Evolutionary conservation across 2,797 vertebrate genomes (phyloP).

Genomic region (Aselliscus stoliczkanus): DNA sequence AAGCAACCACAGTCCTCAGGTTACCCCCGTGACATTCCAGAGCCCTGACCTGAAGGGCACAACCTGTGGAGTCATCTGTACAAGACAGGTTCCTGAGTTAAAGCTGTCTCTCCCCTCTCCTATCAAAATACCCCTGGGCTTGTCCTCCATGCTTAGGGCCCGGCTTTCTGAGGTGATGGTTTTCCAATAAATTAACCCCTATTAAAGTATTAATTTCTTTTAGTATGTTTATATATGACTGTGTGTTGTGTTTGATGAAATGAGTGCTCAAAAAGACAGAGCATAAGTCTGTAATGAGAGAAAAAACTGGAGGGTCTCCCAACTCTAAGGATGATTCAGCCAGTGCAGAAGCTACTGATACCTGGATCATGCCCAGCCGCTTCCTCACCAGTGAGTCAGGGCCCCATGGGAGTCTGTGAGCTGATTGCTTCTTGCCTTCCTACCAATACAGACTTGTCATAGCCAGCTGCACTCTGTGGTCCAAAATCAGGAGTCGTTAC

Average conservation of each 20-base stretch:
- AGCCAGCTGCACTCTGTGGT: not conserved
- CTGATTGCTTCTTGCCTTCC: not conserved
- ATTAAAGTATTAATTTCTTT: not conserved
- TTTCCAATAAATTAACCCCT: not conserved
- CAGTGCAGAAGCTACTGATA: not conserved
- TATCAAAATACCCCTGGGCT: not conserved
- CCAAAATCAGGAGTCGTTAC: not conserved
- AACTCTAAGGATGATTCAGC: not conserved
- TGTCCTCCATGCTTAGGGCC: not conserved
- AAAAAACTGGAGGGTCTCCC: not conserved
- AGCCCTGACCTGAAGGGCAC: not conserved
- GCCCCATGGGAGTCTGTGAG: not conserved
- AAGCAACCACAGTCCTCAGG: not conserved
- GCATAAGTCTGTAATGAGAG: not conserved
- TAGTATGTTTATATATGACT: not conserved
- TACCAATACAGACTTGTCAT: not conserved
- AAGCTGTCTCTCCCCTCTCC: not conserved
- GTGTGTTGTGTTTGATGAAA: not conserved
- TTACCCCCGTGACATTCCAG: not conserved
- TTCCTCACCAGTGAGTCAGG: constrained; percentile 22
- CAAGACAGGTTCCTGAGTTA: not conserved
- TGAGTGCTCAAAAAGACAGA: not conserved
- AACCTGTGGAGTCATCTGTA: not conserved
- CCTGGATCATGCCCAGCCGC: not conserved
- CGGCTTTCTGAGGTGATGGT: not conserved